Percentiles rank a stretch among this genome's conserved stretches.
Evolutionary conservation across 2,113 vertebrate genomes (phyloP).

Genomic region (Pelecanoides urinatrix): DNA sequence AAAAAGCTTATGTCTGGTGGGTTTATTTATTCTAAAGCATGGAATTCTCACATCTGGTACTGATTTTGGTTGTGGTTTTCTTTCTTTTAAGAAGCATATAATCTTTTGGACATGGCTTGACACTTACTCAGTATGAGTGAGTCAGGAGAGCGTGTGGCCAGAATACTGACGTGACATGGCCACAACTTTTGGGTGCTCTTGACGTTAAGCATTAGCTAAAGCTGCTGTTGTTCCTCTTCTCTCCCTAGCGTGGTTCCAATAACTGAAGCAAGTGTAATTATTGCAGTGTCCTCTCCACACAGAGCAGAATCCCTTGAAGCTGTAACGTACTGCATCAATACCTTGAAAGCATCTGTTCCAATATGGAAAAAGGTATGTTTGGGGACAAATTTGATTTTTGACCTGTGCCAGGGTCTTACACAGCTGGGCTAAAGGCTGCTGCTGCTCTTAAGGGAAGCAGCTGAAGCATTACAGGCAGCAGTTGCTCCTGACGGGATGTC

Average conservation of each 20-base stretch:
- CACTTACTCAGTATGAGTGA: slow-evolving; percentile 45
- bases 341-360: too few relatives aligned
- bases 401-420: too few relatives aligned
- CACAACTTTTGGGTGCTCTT: neutral
- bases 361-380: too few relatives aligned
- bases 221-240: neutral
- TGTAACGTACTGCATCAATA: too few relatives aligned
- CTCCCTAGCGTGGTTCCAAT: neutral
- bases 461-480: too few relatives aligned
- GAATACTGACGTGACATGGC: slow-evolving; percentile 11
- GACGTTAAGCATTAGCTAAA: slow-evolving; percentile 1
- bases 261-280: too few relatives aligned
- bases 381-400: too few relatives aligned
- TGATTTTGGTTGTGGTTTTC: slow-evolving; percentile 33
- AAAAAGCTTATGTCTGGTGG: neutral
- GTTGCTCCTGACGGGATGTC: too few relatives aligned
- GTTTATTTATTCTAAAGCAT: slow-evolving; percentile 16
- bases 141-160: neutral
- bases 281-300: too few relatives aligned
- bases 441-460: too few relatives aligned
- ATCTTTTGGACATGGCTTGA: slow-evolving; percentile 33
- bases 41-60: slow-evolving; percentile 25
- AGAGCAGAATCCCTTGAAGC: too few relatives aligned
- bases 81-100: slow-evolving; percentile 25
- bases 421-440: too few relatives aligned